Conservation (phyloP, 2,888 invertebrate species). For the Clunio marinus region DNA sequence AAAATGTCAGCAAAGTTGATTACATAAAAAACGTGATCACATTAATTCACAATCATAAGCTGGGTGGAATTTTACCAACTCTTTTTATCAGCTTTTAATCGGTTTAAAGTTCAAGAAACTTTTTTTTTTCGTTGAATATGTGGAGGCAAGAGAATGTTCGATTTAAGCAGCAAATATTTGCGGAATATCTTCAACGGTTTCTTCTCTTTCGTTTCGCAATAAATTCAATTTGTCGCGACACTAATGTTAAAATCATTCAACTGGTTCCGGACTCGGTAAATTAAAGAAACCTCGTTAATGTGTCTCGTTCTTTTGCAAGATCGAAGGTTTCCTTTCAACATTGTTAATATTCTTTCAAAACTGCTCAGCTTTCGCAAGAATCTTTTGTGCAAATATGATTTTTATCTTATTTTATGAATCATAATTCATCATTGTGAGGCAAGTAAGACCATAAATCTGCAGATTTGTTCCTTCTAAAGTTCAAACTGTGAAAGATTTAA, state of each 20-base stretch:
- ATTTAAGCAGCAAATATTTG: background rate
- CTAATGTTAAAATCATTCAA: background rate
- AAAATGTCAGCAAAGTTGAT: conserved; percentile 31
- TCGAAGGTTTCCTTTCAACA: no score
- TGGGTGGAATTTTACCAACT: conserved; percentile 6
- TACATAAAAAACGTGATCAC: conserved; percentile 30
- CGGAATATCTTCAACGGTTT: background rate
- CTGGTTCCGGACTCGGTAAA: conserved; percentile 5
- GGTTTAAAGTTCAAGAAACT: conserved; percentile 24
- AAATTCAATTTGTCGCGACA: conserved; percentile 13
- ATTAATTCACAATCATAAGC: conserved; percentile 18
- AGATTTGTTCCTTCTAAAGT: background rate
- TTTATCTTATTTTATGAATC: conserved; percentile 7
- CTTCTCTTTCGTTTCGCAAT: background rate
- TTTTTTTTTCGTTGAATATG: no score
- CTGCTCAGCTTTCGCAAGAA: background rate
- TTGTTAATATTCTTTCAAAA: background rate
- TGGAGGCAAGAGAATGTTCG: background rate
- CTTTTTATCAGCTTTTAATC: background rate
- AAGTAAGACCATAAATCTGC: conserved; percentile 17
- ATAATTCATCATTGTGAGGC: conserved; percentile 18
- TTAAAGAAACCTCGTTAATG: background rate
- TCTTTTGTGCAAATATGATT: conserved; percentile 1
- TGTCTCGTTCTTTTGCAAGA: background rate
- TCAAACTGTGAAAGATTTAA: conserved; percentile 12